Evolutionary conservation across 2,797 vertebrate species (phyloP).

Genomic region (Gymnopithys bicolor): DNA sequence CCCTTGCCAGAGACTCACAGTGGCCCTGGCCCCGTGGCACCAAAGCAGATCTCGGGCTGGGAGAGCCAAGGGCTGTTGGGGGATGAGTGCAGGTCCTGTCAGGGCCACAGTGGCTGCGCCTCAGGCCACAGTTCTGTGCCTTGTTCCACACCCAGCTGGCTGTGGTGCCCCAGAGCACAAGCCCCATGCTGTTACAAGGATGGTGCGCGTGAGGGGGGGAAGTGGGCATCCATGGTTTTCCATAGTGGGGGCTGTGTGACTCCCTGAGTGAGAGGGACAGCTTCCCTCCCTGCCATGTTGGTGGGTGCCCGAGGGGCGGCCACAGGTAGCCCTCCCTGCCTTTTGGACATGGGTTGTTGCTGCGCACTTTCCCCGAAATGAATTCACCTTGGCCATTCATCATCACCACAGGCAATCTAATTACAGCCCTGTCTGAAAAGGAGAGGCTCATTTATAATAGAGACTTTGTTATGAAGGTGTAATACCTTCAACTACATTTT

Average conservation of each 20-base stretch:
- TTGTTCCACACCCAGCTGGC: neutral
- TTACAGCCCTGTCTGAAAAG: conserved; percentile 78
- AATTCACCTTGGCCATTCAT: conserved; percentile 75
- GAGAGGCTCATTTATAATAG: conserved; percentile 78
- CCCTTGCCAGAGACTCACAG: rapidly evolving
- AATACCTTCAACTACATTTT: conserved; percentile 78
- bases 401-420: conserved; percentile 79
- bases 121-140: neutral
- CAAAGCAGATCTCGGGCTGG: rapidly evolving
- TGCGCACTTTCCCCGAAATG: conserved; percentile 34
- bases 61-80: rapidly evolving
- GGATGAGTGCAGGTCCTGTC: neutral
- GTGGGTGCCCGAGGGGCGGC: neutral
- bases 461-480: conserved; percentile 77
- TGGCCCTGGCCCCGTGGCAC: rapidly evolving
- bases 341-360: conserved; percentile 7
- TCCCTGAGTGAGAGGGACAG: neutral
- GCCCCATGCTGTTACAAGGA: rapidly evolving
- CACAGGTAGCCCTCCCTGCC: neutral
- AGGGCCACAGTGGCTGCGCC: neutral
- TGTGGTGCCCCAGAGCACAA: neutral
- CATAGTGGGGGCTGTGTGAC: no score
- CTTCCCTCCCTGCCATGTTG: neutral
- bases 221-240: rapidly evolving
- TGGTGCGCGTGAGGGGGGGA: neutral